These are phyloP conservation scores for Aphaenogaster floridana DNA, from an alignment of 1,140 invertebrate genomes.

Conservation along the genomic window DNA sequence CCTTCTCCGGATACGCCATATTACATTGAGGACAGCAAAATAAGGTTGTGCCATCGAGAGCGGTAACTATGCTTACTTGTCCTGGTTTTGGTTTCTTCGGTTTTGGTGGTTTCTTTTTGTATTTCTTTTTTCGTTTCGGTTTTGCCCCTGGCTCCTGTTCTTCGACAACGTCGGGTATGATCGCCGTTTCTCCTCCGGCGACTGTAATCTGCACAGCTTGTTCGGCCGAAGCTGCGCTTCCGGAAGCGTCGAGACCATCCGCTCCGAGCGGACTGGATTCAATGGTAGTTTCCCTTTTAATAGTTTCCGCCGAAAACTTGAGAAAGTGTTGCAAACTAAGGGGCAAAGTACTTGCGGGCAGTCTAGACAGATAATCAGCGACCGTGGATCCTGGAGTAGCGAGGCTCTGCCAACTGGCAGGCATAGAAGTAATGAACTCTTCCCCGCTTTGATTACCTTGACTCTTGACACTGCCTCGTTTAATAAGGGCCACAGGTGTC, in stretches of 20 bases:
- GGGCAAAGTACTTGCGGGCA: constrained; percentile 88
- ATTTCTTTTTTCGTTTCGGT: constrained; percentile 92
- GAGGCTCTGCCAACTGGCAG: constrained; percentile 91
- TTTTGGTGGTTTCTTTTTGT: constrained; percentile 93
- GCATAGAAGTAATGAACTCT: constrained; percentile 84
- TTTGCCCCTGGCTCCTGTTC: constrained; percentile 86
- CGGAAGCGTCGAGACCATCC: constrained; percentile 83
- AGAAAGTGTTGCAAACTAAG: constrained; percentile 88
- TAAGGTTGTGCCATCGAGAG: constrained; percentile 90
- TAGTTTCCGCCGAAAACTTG: constrained; percentile 88
- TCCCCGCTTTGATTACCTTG: constrained; percentile 82
- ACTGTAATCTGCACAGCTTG: constrained; percentile 85
- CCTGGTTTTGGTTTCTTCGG: constrained; percentile 91
- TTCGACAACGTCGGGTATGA: constrained; percentile 87
- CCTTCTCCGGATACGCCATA: constrained; percentile 93
- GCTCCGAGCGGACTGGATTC: constrained; percentile 86
- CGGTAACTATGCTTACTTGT: constrained; percentile 91
- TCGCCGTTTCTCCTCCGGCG: constrained; percentile 84
- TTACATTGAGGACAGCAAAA: constrained; percentile 94
- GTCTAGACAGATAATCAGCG: constrained; percentile 92
- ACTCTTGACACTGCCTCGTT: constrained; percentile 85
- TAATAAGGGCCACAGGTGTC: constrained; percentile 87
- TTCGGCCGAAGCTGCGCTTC: constrained; percentile 79
- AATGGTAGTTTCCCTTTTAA: constrained; percentile 87
- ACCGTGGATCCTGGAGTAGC: constrained; percentile 91